These are phyloP conservation scores for Carcharodon carcharias DNA, from an alignment of 2,797 vertebrate species.

Conservation along the genomic window DNA sequence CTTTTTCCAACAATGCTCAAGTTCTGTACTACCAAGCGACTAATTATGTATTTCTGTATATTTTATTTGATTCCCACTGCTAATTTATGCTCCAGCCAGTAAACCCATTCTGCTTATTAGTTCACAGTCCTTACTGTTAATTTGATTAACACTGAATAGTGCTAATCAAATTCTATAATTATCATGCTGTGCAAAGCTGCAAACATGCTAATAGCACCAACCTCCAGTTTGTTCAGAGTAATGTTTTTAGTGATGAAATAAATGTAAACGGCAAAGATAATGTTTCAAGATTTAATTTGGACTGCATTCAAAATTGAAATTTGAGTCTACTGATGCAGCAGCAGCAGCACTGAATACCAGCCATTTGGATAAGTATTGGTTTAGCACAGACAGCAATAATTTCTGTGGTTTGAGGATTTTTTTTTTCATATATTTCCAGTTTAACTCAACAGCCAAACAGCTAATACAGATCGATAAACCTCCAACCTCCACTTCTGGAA, in stretches of 20 bases:
- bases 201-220: background rate
- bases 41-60: background rate
- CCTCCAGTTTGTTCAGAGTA: background rate
- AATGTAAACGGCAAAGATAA: background rate
- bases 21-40: background rate
- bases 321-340: background rate
- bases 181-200: background rate
- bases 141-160: background rate
- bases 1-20: background rate
- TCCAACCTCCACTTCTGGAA: slow-evolving; percentile 52
- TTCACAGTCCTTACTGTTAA: background rate
- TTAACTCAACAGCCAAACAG: slow-evolving; percentile 88
- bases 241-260: background rate
- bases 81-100: background rate
- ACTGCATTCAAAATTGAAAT: background rate
- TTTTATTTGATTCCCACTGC: background rate
- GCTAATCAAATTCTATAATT: background rate
- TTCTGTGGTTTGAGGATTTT: background rate
- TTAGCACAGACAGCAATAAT: background rate
- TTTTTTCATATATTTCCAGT: slow-evolving; percentile 57
- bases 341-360: background rate
- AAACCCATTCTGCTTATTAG: background rate
- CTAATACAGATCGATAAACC: slow-evolving; percentile 93
- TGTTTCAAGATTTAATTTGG: background rate
- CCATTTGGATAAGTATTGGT: background rate